These are phyloP conservation scores for Acipenser oxyrinchus DNA, from an alignment of 2,797 vertebrate genomes.

Conservation along the genomic window DNA sequence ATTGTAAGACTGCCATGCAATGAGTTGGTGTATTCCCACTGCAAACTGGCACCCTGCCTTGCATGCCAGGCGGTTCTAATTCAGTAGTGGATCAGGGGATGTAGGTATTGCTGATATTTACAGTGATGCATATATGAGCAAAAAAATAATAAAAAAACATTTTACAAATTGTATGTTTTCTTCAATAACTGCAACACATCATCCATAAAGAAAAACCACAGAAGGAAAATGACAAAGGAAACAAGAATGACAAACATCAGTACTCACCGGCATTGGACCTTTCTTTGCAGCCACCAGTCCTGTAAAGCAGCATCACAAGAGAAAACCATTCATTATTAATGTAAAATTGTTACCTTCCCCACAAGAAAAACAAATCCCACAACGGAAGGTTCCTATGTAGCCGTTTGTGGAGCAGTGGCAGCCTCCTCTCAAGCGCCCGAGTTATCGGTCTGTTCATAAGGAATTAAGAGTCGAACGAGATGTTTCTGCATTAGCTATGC, in stretches of 20 bases:
- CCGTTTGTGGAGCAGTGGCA: constrained; percentile 63
- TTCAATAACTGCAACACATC: constrained; percentile 7
- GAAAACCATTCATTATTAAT: constrained; percentile 62
- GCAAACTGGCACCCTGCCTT: not conserved
- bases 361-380: constrained; percentile 44
- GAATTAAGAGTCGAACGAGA: constrained; percentile 54
- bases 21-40: not conserved
- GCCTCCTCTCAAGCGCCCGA: constrained; percentile 50
- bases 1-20: not conserved
- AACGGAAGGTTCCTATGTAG: constrained; percentile 57
- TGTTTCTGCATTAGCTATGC: constrained; percentile 81
- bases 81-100: not conserved
- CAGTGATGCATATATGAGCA: not conserved
- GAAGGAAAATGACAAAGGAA: constrained; percentile 21
- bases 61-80: not conserved
- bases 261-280: constrained; percentile 97
- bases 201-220: constrained; percentile 3
- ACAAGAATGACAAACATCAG: constrained; percentile 25
- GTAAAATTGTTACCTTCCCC: constrained; percentile 58
- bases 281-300: constrained; percentile 94
- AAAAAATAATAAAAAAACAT: constrained; percentile 6
- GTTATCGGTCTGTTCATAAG: constrained; percentile 62
- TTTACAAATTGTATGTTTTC: not conserved
- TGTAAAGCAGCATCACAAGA: constrained; percentile 84
- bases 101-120: not conserved